Evolutionary conservation across 1,140 invertebrate genomes (phyloP).

Genomic region (Hormaphis cornu): DNA sequence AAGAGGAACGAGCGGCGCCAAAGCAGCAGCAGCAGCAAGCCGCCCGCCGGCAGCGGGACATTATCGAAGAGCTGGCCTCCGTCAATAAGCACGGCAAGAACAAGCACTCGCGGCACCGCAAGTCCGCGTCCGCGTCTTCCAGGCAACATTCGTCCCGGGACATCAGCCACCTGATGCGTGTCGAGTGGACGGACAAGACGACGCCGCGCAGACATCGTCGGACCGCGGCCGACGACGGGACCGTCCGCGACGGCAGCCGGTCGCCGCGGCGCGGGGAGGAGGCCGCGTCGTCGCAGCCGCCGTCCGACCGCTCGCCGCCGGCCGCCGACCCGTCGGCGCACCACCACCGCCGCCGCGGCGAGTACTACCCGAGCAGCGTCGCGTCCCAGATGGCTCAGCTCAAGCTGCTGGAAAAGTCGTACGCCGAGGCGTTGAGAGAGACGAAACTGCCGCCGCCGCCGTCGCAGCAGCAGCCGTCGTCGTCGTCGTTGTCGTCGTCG

Average conservation of each 20-base stretch:
- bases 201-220: background rate
- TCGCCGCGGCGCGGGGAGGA: constrained; percentile 39
- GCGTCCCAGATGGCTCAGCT: constrained; percentile 67
- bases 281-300: constrained; percentile 36
- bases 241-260: background rate
- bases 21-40: background rate
- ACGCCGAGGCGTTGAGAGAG: constrained; percentile 63
- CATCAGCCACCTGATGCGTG: constrained; percentile 33
- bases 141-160: background rate
- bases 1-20: background rate
- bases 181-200: constrained; percentile 17
- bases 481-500: too few species aligned
- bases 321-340: background rate
- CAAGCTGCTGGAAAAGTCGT: constrained; percentile 67
- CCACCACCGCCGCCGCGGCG: too few species aligned
- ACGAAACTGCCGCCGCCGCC: constrained; percentile 8
- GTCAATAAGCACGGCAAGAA: constrained; percentile 33
- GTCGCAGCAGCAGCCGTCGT: too few species aligned
- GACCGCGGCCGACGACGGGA: background rate
- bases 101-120: background rate
- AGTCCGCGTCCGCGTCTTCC: background rate
- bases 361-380: too few species aligned
- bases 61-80: constrained; percentile 37
- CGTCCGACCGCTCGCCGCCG: background rate
- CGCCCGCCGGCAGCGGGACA: constrained; percentile 30